Base-by-base conservation (phyloP, 30 jellyfish, hydroid and myxozoan species). In the Calvadosia cruxmelitensis region DNA sequence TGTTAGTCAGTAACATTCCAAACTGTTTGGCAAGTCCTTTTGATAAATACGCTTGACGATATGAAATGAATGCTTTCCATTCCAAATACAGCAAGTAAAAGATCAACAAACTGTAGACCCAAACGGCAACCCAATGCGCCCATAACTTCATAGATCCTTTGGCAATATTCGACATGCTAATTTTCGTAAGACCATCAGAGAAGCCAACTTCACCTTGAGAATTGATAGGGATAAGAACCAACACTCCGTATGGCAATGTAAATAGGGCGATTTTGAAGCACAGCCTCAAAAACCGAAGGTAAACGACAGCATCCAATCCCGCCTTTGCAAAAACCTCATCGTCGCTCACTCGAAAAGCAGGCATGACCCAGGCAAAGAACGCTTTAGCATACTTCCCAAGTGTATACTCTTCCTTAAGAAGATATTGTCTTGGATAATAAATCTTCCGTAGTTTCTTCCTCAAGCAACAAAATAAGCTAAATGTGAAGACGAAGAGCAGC, bases 261-360 rank as follows among this genome's bases (percentile, higher is more conserved):
- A 81, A 66, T 26, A 89, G 65, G 1, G 98, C 88, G 0, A 86
- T 68, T 70, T 77, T 81, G 27, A 89, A 51, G 62, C 64, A 73
- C 50, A 89, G 85, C 34, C 93, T 67, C 33, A 89, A 66, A 48
- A 89, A 89, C 36, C 98, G 75, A 3, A 89, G 29, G 50, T 68
- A 89, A 1, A 82, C 79, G 53, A 89, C 61, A 20, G 98, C 98
- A 89, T 89, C 98, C 3, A 89, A 78, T 28, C 98, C 98, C 71
- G 93, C 78, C 48, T 82, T 84, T 50, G 75, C 74, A 74, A 74
- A 89, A 20, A 89, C 71, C 48, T 81, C 98, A 28, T 89, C 94
- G 34, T 89, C 98, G 36, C 49, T 81, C 13, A 76, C 76, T 84
- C 68, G 80, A 0, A 77, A 70, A 20, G 95, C 84, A 1, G 93